These are phyloP conservation scores for Procambarus virginalis DNA, from an alignment of 1,140 invertebrate species.

Conservation along the genomic window DNA sequence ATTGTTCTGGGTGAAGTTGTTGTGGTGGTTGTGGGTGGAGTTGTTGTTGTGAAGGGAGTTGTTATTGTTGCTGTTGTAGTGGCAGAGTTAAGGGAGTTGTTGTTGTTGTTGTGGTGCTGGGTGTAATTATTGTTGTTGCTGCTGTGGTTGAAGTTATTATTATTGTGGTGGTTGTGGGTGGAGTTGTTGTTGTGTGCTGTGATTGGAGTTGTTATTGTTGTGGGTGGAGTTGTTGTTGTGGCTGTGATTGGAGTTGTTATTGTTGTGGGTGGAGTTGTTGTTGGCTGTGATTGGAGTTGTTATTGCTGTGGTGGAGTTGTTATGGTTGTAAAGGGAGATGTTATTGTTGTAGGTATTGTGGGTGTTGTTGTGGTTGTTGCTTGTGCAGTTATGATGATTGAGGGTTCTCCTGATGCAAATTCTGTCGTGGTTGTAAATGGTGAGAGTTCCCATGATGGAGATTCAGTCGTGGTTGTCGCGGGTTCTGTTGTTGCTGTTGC, in stretches of 20 bases:
- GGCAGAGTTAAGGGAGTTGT: no score
- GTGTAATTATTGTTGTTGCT: not conserved
- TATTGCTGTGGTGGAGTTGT: not conserved
- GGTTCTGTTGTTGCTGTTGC: not conserved
- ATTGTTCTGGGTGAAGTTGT: not conserved
- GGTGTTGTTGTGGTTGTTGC: slow-evolving; percentile 2
- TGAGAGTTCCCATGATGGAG: not conserved
- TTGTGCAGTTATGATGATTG: not conserved
- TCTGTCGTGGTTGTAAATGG: not conserved
- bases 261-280: not conserved
- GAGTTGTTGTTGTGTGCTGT: not conserved
- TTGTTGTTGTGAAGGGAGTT: not conserved
- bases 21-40: no score
- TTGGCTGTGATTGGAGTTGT: not conserved
- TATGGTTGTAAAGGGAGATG: not conserved
- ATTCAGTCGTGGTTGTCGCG: not conserved
- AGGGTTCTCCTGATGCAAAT: not conserved
- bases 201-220: not conserved
- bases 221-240: not conserved
- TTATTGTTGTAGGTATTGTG: not conserved
- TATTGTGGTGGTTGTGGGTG: not conserved
- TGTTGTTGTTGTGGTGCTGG: not conserved
- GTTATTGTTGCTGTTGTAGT: not conserved
- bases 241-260: not conserved
- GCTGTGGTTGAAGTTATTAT: not conserved